Evolutionary conservation across 2,113 vertebrate genomes (phyloP).

Genomic region (Corythornis vintsioides): DNA sequence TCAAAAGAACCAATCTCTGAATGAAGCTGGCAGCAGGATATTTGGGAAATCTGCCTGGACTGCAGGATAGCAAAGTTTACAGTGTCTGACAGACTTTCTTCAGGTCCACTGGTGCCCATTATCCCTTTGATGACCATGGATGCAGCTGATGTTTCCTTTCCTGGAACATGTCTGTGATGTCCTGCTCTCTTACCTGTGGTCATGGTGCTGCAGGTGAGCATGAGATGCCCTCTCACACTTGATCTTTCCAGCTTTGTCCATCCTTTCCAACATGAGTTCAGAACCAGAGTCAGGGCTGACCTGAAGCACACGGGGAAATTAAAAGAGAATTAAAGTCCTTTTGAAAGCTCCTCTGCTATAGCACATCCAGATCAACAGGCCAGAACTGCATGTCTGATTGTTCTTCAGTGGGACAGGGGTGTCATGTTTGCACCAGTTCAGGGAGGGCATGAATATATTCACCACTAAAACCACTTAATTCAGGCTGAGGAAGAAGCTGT

Average conservation of each 20-base stretch:
- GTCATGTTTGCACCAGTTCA: neutral
- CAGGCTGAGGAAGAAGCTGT: neutral
- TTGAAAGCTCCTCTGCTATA: neutral
- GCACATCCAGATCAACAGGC: neutral
- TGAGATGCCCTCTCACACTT: neutral
- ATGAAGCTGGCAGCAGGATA: neutral
- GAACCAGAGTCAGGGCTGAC: neutral
- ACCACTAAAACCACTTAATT: neutral
- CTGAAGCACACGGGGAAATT: neutral
- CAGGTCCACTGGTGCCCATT: neutral
- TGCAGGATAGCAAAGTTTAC: neutral
- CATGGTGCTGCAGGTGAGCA: accelerated
- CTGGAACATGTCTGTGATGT: accelerated
- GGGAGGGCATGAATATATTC: neutral
- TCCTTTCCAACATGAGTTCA: neutral
- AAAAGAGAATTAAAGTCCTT: neutral
- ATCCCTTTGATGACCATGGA: neutral
- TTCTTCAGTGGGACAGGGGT: accelerated
- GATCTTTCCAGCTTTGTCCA: neutral
- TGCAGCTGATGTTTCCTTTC: neutral
- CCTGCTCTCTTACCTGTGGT: neutral
- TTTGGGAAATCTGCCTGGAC: neutral
- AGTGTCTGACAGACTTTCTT: neutral
- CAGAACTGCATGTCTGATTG: neutral
- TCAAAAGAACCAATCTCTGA: neutral